Evolutionary conservation across 1,140 invertebrate genomes (phyloP), one percentile per base, ranked within the genome.

Genomic region (Orussus abietinus): DNA sequence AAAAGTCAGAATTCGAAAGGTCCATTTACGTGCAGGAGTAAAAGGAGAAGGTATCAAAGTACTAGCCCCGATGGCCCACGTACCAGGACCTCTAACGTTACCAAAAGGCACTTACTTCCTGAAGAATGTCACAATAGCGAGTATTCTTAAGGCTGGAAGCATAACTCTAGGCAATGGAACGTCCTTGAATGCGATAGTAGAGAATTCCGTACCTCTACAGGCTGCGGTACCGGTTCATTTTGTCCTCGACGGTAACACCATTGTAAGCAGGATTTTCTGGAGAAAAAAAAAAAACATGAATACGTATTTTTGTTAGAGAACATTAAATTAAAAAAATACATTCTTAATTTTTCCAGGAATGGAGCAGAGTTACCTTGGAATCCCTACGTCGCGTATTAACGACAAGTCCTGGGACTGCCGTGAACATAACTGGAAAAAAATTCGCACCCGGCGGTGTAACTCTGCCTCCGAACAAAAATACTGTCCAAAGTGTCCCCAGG

Each of bases 351-450:
- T 45, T 40, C 15, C 25, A 63, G 62, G 10, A 46, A 28, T 65
- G 53, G 58, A 53, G 2, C 1, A 60, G 65, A n/a, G 25, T 60
- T 9, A 57, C 41, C 7, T 10, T 59, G 4, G 18, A 28, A 19
- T 37, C 45, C 10, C 43, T 35, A 3, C 14, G 41, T 10, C 52
- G 49, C 15, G 66, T 51, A 50, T n/a, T 64, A 21, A 54, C 50
- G 3, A 49, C 29, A 11, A 51, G 44, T 41, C 41, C 41, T 18
- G 5, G 30, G 6, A 21, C 47, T 3, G 33, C 29, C 12, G 11
- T 47, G 6, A 20, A 41, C 21, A 51, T 66, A 25, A 57, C 53
- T 11, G 63, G 62, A 20, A 45, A 11, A 6, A 67, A 67, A 48
- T 40, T 30, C 12, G 31, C 45, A 14, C 31, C 9, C 1, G 33